Evolutionary conservation across 1,140 invertebrate species (phyloP), one percentile per base, ranked within the genome.

Genomic region (Papilio glaucus): DNA sequence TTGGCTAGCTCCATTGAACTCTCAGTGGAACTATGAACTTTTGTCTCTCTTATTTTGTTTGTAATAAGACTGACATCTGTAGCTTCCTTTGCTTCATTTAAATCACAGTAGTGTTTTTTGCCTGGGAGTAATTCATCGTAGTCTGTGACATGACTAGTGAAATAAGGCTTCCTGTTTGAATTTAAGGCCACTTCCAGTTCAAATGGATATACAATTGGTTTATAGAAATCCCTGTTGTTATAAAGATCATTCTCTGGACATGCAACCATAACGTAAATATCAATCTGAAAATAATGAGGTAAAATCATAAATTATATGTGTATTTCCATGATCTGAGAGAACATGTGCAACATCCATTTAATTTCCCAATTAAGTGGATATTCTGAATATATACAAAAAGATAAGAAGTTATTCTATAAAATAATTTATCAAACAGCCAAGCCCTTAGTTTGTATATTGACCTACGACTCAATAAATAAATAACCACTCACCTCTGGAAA

Each of bases 141-240:
- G 85, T 98, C 97, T 53, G 96, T 95, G 15, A 96, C 93, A 87
- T 97, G 97, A 15, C 85, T 86, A 33, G 95, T 94, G 76, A 93
- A 88, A 85, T 94, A 94, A 81, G 94, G 94, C 79, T 94, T 88
- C 91, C 96, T 83, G 71, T 94, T 85, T 79, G 91, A 94, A 77
- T 97, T 97, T 49, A 98, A 94, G 4, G 98, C 98, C 38, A 98
- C 93, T 93, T 99, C 98, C 42, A 99, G 93, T 93, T 99, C 98
- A 92, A 95, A 98, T 4, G 98, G 97, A n/a, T 97, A 98, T 1
- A 98, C 95, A 61, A 99, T 95, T 5, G 98, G 98, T 82, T 96
- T 97, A 72, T 97, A 96, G 88, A 97, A 98, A 41, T 99, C 98
- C 82, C 96, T 95, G 53, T 95, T 96, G 83, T 97, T 96, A 77